A percentile compares a stretch with the other conserved stretches of the same genome.
These are phyloP conservation scores for Phoeniculus purpureus DNA, from an alignment of 2,797 vertebrate species.

Conservation along the genomic window DNA sequence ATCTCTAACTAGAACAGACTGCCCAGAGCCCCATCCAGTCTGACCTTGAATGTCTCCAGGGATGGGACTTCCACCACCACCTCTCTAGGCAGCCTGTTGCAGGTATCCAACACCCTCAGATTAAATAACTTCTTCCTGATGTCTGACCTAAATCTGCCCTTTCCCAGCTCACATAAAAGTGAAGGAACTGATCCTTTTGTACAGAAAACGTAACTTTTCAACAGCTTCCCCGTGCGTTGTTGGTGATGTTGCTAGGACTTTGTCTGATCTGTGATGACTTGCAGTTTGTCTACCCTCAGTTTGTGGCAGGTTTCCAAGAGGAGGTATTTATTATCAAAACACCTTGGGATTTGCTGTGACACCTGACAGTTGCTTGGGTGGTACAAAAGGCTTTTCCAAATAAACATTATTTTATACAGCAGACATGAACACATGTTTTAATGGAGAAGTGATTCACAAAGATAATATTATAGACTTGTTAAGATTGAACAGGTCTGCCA, in stretches of 20 bases:
- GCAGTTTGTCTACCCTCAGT: neutral
- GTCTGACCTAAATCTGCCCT: too few relatives aligned
- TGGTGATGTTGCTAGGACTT: neutral
- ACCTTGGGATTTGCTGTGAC: neutral
- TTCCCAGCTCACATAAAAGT: too few relatives aligned
- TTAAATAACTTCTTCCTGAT: too few relatives aligned
- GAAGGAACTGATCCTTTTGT: neutral
- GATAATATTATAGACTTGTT: constrained; percentile 18
- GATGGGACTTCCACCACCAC: too few relatives aligned
- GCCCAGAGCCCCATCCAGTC: too few relatives aligned
- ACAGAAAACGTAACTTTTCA: neutral
- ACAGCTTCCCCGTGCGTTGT: neutral
- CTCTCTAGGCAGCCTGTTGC: too few relatives aligned
- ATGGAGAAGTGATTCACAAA: constrained; percentile 12
- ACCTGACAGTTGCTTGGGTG: neutral
- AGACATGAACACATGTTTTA: constrained; percentile 6
- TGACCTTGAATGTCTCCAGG: too few relatives aligned
- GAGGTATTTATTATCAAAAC: neutral
- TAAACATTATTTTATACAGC: neutral
- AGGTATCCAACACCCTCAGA: too few relatives aligned
- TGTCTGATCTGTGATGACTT: neutral
- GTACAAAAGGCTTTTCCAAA: neutral
- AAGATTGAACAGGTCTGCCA: constrained; percentile 15
- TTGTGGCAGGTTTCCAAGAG: neutral
- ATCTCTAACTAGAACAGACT: too few relatives aligned